Base-by-base conservation (phyloP, 2,888 invertebrate species). In the Tenthredo livida region DNA sequence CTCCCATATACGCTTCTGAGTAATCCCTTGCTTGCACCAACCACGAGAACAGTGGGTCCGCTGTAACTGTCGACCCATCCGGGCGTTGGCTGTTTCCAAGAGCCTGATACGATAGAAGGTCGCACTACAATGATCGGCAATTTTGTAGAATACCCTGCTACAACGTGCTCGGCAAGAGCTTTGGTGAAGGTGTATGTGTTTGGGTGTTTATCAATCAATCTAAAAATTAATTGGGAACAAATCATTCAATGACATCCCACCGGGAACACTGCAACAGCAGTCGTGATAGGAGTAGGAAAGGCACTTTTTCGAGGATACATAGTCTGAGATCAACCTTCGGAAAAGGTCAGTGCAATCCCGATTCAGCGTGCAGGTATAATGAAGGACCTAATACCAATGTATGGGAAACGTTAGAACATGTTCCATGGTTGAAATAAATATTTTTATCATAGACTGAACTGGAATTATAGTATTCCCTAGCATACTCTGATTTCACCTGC, bases 11-110 rank as follows among this genome's bases (percentile, higher is more conserved):
- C 97, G 0, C 97, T 96, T 2, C 97, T 95, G 47, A 98, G 96
- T 5, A 97, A 96, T 90, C 96, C 97, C 93, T 97, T 97, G 0
- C 97, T 97, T 33, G 96, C 96, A 0, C 96, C 97, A 1, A 97
- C 95, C 86, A 97, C 91, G 0, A 97, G 93, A 0, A 97, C 97
- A 4, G 97, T 97, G 0, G 98, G 97, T 0, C 98, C 98, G 91
- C 98, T 97, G 43, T 97, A 94, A 89, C 97, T 97, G 93, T 98
- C 97, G 85, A 98, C 96, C 98, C 98, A 98, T 17, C 98, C 98
- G 0, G 97, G 96, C 87, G 96, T 91, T 0, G 97, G 97, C 89
- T 97, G 97, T 85, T 95, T 95, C 89, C 94, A 94, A 0, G 96
- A 95, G 9, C 97, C 97, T 2, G 96, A 96, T 58, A 98, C 97